Evolutionary conservation across 2,888 invertebrate genomes (phyloP).

Genomic region (Pyrochroa serraticornis): DNA sequence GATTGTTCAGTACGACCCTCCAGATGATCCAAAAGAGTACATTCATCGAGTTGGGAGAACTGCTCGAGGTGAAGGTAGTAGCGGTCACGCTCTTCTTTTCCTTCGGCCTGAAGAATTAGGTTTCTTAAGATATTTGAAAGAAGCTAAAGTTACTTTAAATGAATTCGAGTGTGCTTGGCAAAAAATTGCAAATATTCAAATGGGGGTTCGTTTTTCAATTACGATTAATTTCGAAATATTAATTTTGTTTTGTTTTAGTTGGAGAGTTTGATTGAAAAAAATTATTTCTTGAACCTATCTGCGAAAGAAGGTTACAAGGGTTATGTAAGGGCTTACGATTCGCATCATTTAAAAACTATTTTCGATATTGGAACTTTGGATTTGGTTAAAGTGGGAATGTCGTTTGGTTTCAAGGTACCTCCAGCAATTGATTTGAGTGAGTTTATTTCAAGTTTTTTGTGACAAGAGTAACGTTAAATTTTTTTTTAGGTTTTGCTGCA

Average conservation of each 20-base stretch:
- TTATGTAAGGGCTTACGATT: conserved; percentile 95
- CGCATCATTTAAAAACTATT: conserved; percentile 93
- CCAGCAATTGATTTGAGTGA: conserved; percentile 93
- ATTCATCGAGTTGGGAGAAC: conserved; percentile 94
- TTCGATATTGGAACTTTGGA: conserved; percentile 93
- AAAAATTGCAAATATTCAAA: conserved; percentile 96
- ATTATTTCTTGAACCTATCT: conserved; percentile 94
- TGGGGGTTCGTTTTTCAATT: conserved; percentile 17
- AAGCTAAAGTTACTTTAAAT: conserved; percentile 91
- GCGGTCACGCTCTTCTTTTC: conserved; percentile 92
- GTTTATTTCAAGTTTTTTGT: conserved; percentile 58
- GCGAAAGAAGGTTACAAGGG: conserved; percentile 97
- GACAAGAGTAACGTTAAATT: neutral
- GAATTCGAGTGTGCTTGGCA: conserved; percentile 98
- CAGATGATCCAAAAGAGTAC: conserved; percentile 99
- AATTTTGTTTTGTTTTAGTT: conserved; percentile 69
- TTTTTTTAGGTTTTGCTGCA: too few species aligned
- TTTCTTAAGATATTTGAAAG: conserved; percentile 90
- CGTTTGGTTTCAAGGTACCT: conserved; percentile 95
- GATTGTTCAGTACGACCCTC: conserved; percentile 99
- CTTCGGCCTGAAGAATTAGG: conserved; percentile 94
- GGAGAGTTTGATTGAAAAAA: conserved; percentile 91
- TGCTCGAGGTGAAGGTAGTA: conserved; percentile 91
- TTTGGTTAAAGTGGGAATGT: conserved; percentile 83
- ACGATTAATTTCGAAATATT: neutral